phyloP scores from a whole-genome alignment of 1,140 invertebrate genomes.

The Oryzaephilus surinamensis region DNA sequence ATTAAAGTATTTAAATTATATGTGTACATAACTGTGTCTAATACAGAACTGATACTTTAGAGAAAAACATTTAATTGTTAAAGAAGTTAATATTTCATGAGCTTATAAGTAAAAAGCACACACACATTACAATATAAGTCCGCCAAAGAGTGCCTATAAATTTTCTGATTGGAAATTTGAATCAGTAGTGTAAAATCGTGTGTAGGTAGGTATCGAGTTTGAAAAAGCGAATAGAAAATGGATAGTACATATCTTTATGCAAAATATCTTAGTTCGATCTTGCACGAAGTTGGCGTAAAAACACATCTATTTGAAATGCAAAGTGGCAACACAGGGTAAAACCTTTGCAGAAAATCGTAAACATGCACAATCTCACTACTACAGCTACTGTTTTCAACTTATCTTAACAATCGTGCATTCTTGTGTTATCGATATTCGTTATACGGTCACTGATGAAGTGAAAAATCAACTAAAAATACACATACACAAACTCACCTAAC shows the following conservation, averaged over 20 bases:
- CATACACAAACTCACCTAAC: slow-evolving; percentile 14
- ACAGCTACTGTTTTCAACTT: slow-evolving; percentile 22
- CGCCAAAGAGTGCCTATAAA: too few relatives aligned
- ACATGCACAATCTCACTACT: slow-evolving; percentile 20
- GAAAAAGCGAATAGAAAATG: too few relatives aligned
- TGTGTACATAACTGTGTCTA: too few relatives aligned
- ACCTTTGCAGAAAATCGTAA: slow-evolving; percentile 25
- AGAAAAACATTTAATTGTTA: too few relatives aligned
- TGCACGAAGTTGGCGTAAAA: slow-evolving; percentile 31
- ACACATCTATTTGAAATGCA: slow-evolving; percentile 32
- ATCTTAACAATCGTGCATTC: slow-evolving; percentile 28
- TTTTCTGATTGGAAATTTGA: too few relatives aligned
- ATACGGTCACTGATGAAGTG: slow-evolving; percentile 18
- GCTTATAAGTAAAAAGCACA: too few relatives aligned
- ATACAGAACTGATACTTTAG: too few relatives aligned
- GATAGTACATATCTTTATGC: slow-evolving; percentile 31
- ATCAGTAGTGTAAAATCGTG: too few relatives aligned
- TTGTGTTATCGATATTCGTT: slow-evolving; percentile 22
- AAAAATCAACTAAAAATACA: slow-evolving; percentile 10
- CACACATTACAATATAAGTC: too few relatives aligned
- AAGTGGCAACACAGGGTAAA: slow-evolving; percentile 23
- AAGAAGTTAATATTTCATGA: too few relatives aligned
- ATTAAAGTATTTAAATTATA: too few relatives aligned
- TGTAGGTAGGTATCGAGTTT: too few relatives aligned
- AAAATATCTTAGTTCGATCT: slow-evolving; percentile 30